Evolutionary conservation across 2,113 vertebrate genomes (phyloP), one percentile per base, ranked within the genome.

Genomic region (Chloropsis cyanopogon): DNA sequence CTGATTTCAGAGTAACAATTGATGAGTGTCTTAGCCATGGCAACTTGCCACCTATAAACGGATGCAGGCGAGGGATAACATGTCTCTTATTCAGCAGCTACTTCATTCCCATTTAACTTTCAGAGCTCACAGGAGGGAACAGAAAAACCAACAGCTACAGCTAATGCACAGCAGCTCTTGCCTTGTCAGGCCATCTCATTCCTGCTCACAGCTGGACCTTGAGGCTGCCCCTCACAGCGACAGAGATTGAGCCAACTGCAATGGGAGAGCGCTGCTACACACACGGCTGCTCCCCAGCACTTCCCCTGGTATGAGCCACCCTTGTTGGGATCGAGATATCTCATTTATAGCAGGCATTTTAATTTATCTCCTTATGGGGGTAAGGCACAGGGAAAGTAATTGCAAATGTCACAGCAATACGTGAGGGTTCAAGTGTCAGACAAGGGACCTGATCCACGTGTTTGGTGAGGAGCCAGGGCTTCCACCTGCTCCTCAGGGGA

Each of bases 61-160:
- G 84, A 77, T 39, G 78, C 81, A 88, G 75, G 75, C 3, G 0
- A 87, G 66, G 84, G 78, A 39, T 68, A 88, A 63, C 59, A 17
- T 5, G 73, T 54, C 87, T 61, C 66, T 33, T 76, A 87, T 77
- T 76, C 73, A 86, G 77, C 82, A 94, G 78, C 75, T 76, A 24
- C 63, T 82, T 61, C 70, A 68, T 59, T 86, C 26, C 60, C 86
- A 78, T 94, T 94, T 90, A 64, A 54, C 91, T 92, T 54, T 9
- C 95, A 85, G 75, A 80, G 91, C 87, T 94, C 90, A 39, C 84
- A 91, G 95, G 87, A 91, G 87, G 89, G 82, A 80, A 35, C 6
- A 80, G 84, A 41, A 65, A 46, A 93, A 49, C 81, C 60, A 82
- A 82, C 65, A 95, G 94, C 86, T 68, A 25, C 77, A 84, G 59